Evolutionary conservation across 1,140 invertebrate genomes (phyloP), one percentile per base, ranked within the genome.

Genomic region (Augochlora pura): DNA sequence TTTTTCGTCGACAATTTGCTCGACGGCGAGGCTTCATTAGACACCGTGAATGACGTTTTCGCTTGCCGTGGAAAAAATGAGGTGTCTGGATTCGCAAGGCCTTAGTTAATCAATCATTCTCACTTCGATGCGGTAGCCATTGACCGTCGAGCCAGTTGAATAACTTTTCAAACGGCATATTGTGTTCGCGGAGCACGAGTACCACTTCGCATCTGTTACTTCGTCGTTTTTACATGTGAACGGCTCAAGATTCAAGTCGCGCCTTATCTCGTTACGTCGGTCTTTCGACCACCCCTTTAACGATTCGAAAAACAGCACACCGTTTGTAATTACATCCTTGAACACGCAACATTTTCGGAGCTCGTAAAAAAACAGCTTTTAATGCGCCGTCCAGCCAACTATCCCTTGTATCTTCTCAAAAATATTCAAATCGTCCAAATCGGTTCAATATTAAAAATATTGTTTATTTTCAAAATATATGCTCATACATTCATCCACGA

Each of bases 131-230:
- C 75, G 74, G 62, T 64, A 74, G 79, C 81, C 72, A 71, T 77
- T 82, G 68, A 74, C 25, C 64, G 32, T 25, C 54, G 27, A 42
- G 38, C 64, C 68, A 74, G 67, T 76, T 67, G 76, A 72, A 77
- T 86, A 84, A 82, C 14, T 81, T 87, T 84, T 79, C 72, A 73
- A 85, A 23, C 46, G 54, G 72, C 70, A 69, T 84, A 86, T 87
- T 79, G 79, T 71, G 32, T 10, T 66, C 38, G 69, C 38, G 66
- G 46, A 25, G 49, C 65, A 81, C 63, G 42, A 46, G 62, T 75
- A 52, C 67, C 71, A 84, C 84, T 87, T 81, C 71, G 84, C 81
- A 86, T 79, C 62, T 60, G 49, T 72, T 66, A 52, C 77, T 38
- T 82, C 76, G 78, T 85, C 83, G 73, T 81, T 77, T 59, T 52